Percentiles rank a stretch among this genome's conserved stretches.
phyloP scores from a whole-genome alignment of 1,140 invertebrate genomes.

The Cryptotermes secundus region DNA sequence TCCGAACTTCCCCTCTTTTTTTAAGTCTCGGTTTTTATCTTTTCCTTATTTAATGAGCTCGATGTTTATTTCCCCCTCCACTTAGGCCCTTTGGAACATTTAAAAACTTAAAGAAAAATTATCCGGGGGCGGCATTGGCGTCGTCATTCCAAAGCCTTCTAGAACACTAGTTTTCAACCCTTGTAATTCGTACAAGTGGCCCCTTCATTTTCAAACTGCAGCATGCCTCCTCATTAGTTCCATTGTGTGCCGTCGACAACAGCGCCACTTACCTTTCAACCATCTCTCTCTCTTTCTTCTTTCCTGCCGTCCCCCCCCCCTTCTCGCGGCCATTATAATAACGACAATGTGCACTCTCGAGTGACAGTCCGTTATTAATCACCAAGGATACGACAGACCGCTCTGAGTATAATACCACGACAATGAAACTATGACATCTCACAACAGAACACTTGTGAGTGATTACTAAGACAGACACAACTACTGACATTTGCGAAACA shows the following conservation, averaged over 20 bases:
- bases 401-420: background rate
- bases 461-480: too few relatives aligned
- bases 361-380: conserved; percentile 16
- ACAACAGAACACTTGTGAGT: too few relatives aligned
- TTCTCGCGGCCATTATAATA: background rate
- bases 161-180: too few relatives aligned
- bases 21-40: too few relatives aligned
- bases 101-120: too few relatives aligned
- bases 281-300: background rate
- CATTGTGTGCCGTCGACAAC: background rate
- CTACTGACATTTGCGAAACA: too few relatives aligned
- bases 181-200: background rate
- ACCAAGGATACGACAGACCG: background rate
- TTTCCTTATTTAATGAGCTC: too few relatives aligned
- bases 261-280: conserved; percentile 18
- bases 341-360: conserved; percentile 4
- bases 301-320: background rate
- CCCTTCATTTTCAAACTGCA: background rate
- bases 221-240: conserved; percentile 3
- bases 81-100: too few relatives aligned
- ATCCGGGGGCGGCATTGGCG: too few relatives aligned
- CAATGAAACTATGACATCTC: conserved; percentile 15
- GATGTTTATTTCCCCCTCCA: too few relatives aligned
- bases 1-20: too few relatives aligned
- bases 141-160: too few relatives aligned